phyloP scores from a whole-genome alignment of 2,797 vertebrate species.

The Tangara arthus region DNA sequence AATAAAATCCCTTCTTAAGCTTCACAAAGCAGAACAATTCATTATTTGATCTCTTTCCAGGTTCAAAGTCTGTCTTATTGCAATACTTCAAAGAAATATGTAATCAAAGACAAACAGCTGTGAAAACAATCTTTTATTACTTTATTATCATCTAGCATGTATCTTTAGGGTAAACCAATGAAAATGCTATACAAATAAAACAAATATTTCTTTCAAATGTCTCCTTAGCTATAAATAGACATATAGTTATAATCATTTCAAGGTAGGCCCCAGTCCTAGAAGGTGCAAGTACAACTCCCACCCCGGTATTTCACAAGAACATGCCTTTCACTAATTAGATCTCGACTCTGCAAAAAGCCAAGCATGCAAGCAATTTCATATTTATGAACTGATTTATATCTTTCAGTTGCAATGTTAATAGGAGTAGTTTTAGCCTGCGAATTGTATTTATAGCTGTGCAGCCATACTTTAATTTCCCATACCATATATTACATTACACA shows the following conservation, averaged over 20 bases:
- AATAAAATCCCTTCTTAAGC: slow-evolving; percentile 95
- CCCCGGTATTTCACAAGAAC: slow-evolving; percentile 17
- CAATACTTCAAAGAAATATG: slow-evolving; percentile 97
- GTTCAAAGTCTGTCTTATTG: slow-evolving; percentile 98
- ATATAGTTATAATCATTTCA: slow-evolving; percentile 56
- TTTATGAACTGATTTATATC: slow-evolving; percentile 67
- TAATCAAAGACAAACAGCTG: slow-evolving; percentile 99
- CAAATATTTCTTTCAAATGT: slow-evolving; percentile 63
- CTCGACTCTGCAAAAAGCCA: slow-evolving; percentile 39
- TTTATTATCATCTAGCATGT: slow-evolving; percentile 96
- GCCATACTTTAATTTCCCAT: slow-evolving; percentile 40
- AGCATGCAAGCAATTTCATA: slow-evolving; percentile 56
- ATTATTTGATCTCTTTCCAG: slow-evolving; percentile 99
- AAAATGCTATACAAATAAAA: slow-evolving; percentile 76
- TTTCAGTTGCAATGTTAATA: slow-evolving; percentile 50
- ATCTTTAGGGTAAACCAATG: slow-evolving; percentile 88
- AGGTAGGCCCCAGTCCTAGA: slow-evolving; percentile 28
- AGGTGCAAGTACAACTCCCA: slow-evolving; percentile 18
- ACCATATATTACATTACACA: slow-evolving; percentile 31
- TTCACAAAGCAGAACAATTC: slow-evolving; percentile 94
- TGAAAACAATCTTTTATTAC: slow-evolving; percentile 99
- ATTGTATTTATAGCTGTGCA: slow-evolving; percentile 44
- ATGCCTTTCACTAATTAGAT: slow-evolving; percentile 44
- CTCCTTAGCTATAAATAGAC: slow-evolving; percentile 68
- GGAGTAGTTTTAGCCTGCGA: slow-evolving; percentile 34